A percentile compares a stretch with the other conserved stretches of the same genome.
Evolutionary conservation across 2,888 invertebrate species (phyloP).

Genomic region (Halocaridina rubra): DNA sequence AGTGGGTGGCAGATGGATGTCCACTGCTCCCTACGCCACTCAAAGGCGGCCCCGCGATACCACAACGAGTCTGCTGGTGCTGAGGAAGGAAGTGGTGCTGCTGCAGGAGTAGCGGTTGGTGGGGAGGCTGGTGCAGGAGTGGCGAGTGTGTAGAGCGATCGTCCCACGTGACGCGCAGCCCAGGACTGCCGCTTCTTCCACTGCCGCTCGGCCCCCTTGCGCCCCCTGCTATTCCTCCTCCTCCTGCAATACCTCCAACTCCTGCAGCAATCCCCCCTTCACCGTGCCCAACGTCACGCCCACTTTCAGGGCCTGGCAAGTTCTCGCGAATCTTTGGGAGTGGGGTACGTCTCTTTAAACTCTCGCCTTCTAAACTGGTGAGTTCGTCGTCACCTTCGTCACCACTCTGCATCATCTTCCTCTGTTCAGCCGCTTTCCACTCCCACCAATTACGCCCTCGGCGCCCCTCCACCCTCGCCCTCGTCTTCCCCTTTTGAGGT

Average conservation of each 20-base stretch:
- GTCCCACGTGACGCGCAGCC: slow-evolving; percentile 27
- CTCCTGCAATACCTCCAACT: background rate
- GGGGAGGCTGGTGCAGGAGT: slow-evolving; percentile 26
- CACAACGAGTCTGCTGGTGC: slow-evolving; percentile 13
- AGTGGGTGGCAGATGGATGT: background rate
- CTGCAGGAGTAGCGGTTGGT: slow-evolving; percentile 36
- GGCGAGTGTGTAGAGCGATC: slow-evolving; percentile 1
- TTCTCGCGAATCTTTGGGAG: slow-evolving; percentile 34
- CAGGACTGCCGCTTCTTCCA: slow-evolving; percentile 31
- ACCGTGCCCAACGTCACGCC: slow-evolving; percentile 9
- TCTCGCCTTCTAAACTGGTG: slow-evolving; percentile 50
- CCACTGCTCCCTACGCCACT: slow-evolving; percentile 14
- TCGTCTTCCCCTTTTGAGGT: background rate
- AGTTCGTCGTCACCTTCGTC: slow-evolving; percentile 60
- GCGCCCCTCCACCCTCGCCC: slow-evolving; percentile 48
- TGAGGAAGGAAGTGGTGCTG: slow-evolving; percentile 31
- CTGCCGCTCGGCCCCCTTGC: slow-evolving; percentile 30
- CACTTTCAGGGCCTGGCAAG: slow-evolving; percentile 10
- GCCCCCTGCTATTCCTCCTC: slow-evolving; percentile 15
- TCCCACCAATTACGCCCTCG: slow-evolving; percentile 57
- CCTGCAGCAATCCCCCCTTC: slow-evolving; percentile 1
- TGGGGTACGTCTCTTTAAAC: slow-evolving; percentile 25
- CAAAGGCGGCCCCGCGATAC: background rate
- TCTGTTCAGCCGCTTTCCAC: slow-evolving; percentile 57
- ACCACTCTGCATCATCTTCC: slow-evolving; percentile 49